Percentiles rank a stretch among this genome's conserved stretches.
Conservation (phyloP, 2,113 vertebrate species). For the Takifugu flavidus region DNA sequence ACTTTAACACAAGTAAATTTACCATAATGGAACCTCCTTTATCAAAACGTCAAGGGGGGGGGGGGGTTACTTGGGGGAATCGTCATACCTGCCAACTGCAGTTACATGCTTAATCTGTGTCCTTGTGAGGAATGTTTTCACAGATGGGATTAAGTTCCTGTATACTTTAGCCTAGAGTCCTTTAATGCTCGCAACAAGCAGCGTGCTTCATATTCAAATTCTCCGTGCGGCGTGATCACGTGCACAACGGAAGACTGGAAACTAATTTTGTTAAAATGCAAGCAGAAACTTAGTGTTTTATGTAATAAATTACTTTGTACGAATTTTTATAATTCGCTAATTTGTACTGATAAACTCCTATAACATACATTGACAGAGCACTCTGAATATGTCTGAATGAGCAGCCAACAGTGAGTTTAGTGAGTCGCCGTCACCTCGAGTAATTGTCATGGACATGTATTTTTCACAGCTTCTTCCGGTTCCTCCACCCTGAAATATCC, state of each 20-base stretch:
- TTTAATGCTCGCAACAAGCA: constrained; percentile 53
- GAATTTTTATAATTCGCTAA: constrained; percentile 43
- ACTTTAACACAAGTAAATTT: constrained; percentile 69
- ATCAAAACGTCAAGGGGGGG: constrained; percentile 50
- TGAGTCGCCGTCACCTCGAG: too few species aligned
- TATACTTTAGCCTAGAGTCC: constrained; percentile 67
- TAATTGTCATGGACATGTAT: too few species aligned
- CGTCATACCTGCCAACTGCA: constrained; percentile 61
- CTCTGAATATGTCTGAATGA: too few species aligned
- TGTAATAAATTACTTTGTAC: constrained; percentile 81
- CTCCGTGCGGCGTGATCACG: constrained; percentile 49
- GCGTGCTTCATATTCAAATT: constrained; percentile 55
- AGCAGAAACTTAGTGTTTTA: constrained; percentile 74
- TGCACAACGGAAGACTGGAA: constrained; percentile 72
- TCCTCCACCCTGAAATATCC: too few species aligned
- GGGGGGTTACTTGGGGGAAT: constrained; percentile 51
- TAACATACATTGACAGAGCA: too few species aligned
- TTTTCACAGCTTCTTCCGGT: too few species aligned
- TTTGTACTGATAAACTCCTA: constrained; percentile 21
- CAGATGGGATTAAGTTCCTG: constrained; percentile 61
- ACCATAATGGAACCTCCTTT: constrained; percentile 66
- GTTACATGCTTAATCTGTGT: constrained; percentile 65
- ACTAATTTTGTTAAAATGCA: constrained; percentile 67
- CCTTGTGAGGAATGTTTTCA: constrained; percentile 67
- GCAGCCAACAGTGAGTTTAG: too few species aligned